Percentiles rank a stretch among this genome's conserved stretches.
Evolutionary conservation across 2,888 invertebrate species (phyloP).

Genomic region (Euclidia mi): DNA sequence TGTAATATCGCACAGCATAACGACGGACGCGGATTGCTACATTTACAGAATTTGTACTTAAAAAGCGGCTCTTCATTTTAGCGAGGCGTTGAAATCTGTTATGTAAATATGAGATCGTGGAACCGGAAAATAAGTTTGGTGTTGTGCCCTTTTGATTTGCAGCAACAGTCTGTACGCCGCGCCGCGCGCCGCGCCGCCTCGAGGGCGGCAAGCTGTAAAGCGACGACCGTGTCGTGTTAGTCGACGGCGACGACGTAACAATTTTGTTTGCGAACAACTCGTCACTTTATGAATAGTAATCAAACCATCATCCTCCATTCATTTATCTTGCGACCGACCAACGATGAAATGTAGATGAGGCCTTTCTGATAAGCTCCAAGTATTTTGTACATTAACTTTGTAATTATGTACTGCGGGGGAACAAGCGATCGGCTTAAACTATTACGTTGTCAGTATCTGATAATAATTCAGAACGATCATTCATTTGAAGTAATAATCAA

Average conservation of each 20-base stretch:
- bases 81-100: slow-evolving; percentile 62
- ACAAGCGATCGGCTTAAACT: slow-evolving; percentile 63
- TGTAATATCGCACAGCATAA: slow-evolving; percentile 23
- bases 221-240: slow-evolving; percentile 45
- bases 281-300: slow-evolving; percentile 83
- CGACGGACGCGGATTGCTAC: slow-evolving; percentile 27
- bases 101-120: slow-evolving; percentile 75
- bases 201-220: slow-evolving; percentile 28
- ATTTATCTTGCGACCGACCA: slow-evolving; percentile 75
- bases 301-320: slow-evolving; percentile 73
- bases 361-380: slow-evolving; percentile 74
- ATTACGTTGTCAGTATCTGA: slow-evolving; percentile 39
- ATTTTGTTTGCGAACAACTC: slow-evolving; percentile 71
- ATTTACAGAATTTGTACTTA: slow-evolving; percentile 54
- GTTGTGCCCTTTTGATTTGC: slow-evolving; percentile 66
- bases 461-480: slow-evolving; percentile 35
- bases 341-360: slow-evolving; percentile 82
- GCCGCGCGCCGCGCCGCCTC: too few species aligned
- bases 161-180: slow-evolving; percentile 58
- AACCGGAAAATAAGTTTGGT: slow-evolving; percentile 77
- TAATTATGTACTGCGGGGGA: slow-evolving; percentile 66
- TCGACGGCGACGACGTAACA: slow-evolving; percentile 63
- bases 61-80: slow-evolving; percentile 57
- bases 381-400: slow-evolving; percentile 74
- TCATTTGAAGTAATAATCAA: slow-evolving; percentile 33